Evolutionary conservation across 2,113 vertebrate genomes (phyloP).

Genomic region (Halichoerus grypus): DNA sequence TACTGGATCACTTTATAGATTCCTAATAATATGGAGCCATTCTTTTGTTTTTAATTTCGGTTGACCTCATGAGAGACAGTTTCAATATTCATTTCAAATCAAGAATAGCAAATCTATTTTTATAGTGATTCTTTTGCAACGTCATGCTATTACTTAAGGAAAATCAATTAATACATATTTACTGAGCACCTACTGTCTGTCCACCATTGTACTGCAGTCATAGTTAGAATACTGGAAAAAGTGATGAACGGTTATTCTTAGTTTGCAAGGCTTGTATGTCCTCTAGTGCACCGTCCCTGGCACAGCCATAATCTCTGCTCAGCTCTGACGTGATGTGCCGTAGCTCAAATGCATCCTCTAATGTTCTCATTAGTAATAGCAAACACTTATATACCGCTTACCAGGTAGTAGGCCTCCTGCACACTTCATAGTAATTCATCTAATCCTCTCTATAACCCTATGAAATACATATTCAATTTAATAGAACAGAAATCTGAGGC

Average conservation of each 20-base stretch:
- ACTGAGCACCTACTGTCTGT: background rate
- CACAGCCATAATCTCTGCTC: background rate
- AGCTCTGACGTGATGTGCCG: background rate
- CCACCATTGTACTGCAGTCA: background rate
- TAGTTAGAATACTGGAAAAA: background rate
- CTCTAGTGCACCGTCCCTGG: background rate
- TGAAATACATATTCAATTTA: background rate
- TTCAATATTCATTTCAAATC: conserved; percentile 50
- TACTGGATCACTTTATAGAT: background rate
- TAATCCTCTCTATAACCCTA: background rate
- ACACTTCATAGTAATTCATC: background rate
- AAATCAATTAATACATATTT: background rate
- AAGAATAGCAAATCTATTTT: background rate
- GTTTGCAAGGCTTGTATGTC: background rate
- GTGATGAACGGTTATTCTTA: background rate
- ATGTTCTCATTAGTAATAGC: background rate
- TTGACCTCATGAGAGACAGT: background rate
- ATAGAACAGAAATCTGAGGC: background rate
- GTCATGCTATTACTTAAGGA: background rate
- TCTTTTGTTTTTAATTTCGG: conserved; percentile 8
- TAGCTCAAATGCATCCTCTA: background rate
- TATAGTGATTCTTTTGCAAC: background rate
- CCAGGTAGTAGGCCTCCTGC: background rate
- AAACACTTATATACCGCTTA: background rate
- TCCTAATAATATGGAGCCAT: background rate